phyloP scores from a whole-genome alignment of 2,888 invertebrate species.

The Papilio gigon region DNA sequence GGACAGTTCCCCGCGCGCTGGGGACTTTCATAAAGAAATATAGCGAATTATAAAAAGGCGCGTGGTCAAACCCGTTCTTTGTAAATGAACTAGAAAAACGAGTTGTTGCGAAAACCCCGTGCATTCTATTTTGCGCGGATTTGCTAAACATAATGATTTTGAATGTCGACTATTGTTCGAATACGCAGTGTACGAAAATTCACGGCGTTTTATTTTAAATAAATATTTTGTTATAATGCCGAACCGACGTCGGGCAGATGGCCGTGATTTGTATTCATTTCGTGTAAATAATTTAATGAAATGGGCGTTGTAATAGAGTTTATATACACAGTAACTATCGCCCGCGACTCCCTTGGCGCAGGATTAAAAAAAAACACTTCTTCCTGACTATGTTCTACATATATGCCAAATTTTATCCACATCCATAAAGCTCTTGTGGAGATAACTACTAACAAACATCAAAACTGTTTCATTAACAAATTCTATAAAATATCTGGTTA shows the following conservation, averaged over 20 bases:
- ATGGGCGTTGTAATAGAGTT: background rate
- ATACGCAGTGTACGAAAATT: constrained; percentile 62
- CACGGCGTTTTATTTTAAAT: constrained; percentile 62
- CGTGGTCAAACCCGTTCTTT: constrained; percentile 69
- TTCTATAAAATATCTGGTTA: too few relatives aligned
- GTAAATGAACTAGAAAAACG: constrained; percentile 68
- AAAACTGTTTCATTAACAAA: too few relatives aligned
- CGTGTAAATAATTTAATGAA: background rate
- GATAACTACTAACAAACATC: too few relatives aligned
- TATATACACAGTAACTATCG: too few relatives aligned
- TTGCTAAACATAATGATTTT: constrained; percentile 72
- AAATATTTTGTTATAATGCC: constrained; percentile 46
- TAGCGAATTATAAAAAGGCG: constrained; percentile 73
- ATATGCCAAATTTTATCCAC: too few relatives aligned
- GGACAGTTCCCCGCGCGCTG: constrained; percentile 50
- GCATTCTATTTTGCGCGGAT: constrained; percentile 66
- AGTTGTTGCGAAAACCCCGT: constrained; percentile 56
- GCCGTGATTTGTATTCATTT: constrained; percentile 12
- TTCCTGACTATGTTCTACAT: too few relatives aligned
- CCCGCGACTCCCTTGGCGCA: too few relatives aligned
- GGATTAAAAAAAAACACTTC: too few relatives aligned
- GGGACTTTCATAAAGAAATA: constrained; percentile 47
- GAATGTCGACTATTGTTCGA: constrained; percentile 61
- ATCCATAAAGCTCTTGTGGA: too few relatives aligned
- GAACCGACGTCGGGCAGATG: constrained; percentile 38